Evolutionary conservation across 2,113 vertebrate species (phyloP), one percentile per base, ranked within the genome.

Genomic region (Barbus barbus): DNA sequence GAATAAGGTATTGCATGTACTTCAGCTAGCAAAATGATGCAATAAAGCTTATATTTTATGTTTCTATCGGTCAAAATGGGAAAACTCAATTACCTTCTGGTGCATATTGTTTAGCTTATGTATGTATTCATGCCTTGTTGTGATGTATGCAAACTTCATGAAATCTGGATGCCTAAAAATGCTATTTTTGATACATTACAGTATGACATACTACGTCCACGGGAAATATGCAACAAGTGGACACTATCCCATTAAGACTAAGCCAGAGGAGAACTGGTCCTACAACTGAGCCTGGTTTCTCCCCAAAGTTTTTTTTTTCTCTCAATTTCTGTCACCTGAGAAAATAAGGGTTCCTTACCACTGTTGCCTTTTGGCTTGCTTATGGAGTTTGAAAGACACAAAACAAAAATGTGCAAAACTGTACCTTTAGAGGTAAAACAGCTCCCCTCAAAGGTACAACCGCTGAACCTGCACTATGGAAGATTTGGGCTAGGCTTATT

Each of bases 11-110:
- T 26, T 31, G 51, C 67, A 20, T 28, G 41, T 24, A 44, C 73
- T 71, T 75, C 18, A 48, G 20, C 38, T 20, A 60, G 71, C 22
- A 26, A 33, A 38, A 58, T 82, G 46, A 86, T 28, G 41, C 58
- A 67, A 67, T 13, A 4, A 38, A 60, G 51, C 22, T 41, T 26
- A 2, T 26, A 3, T 48, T 41, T 36, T 22, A 44, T 31, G 41
- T 46, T 12, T 26, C 9, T 20, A n/a, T 51, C 3, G 3, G 41
- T 51, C 12, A 3, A 20, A 77, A 56, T 28, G 5, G 46, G 51
- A 31, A 16, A 56, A 22, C 20, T 77, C 2, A 22, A 56, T 56
- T 13, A 33, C 48, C 48, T 56, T 18, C 4, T 9, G 33, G 18
- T 69, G 16, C 31, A 36, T 69, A 38, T 69, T 38, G 18, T 69